These are phyloP conservation scores for Dicyrtomina minuta DNA, from an alignment of 2,888 invertebrate species.

Conservation along the genomic window DNA sequence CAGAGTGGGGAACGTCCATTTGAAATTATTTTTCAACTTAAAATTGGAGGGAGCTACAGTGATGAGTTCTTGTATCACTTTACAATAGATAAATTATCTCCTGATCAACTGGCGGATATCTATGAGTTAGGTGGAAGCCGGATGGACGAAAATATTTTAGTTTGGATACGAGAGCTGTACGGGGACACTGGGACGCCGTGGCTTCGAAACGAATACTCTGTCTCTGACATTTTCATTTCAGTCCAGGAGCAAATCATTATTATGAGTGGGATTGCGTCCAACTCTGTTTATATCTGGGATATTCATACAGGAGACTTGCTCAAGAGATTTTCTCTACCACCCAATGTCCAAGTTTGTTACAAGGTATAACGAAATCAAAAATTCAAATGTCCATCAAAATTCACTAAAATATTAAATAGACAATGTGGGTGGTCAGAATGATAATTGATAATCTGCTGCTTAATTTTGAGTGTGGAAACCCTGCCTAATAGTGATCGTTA, in stretches of 20 bases:
- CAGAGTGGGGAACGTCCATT: not conserved
- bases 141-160: not conserved
- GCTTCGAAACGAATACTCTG: constrained; percentile 17
- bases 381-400: not conserved
- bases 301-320: constrained; percentile 8
- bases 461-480: too few species aligned
- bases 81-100: not conserved
- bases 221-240: constrained; percentile 26
- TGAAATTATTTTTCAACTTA: constrained; percentile 4
- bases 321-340: constrained; percentile 8
- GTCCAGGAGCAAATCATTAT: constrained; percentile 11
- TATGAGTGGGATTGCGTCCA: constrained; percentile 20
- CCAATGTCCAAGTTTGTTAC: constrained; percentile 10
- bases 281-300: constrained; percentile 22
- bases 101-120: not conserved
- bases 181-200: not conserved
- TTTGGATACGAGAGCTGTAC: constrained; percentile 31
- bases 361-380: constrained; percentile 9
- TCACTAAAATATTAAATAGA: not conserved
- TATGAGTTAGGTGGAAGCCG: not conserved
- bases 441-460: too few species aligned
- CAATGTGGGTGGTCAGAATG: too few species aligned
- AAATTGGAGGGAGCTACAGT: not conserved
- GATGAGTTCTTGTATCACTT: not conserved
- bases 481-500: too few species aligned